Base-by-base conservation (phyloP, 1,140 invertebrate genomes). In the Leptonema lineaticorne region DNA sequence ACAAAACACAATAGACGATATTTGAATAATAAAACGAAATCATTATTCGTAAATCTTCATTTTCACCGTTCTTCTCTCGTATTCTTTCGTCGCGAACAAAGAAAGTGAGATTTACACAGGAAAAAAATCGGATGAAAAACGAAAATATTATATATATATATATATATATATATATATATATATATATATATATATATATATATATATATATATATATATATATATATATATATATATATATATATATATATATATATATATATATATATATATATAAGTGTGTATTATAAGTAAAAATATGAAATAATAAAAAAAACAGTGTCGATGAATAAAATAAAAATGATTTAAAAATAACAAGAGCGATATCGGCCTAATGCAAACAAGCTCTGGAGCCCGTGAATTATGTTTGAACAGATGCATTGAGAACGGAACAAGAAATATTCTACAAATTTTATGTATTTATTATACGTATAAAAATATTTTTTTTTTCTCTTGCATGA, bases 261-360 rank as follows among this genome's bases (percentile, higher is more conserved):
- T 41, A 41, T 16, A 41, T 41, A 41, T 41, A 5, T 6, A 11
- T 6, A 33, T 6, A 33, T 33, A n/a, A n/a, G n/a, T n/a, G n/a
- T n/a, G n/a, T n/a, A n/a, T n/a, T n/a, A n/a, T n/a, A n/a, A n/a
- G 37, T 41, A 41, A 9, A 26, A 11, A 24, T 53, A 53, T 14
- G 27, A 53, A 50, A 50, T 26, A 26, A 11, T 53, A 11, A 8
- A 20, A n/a, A 48, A 48, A 48, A 48, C 46, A 48, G 22, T 3
- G 22, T 53, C n/a, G n/a, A n/a, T n/a, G n/a, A 24, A 20, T 53
- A 14, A 53, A 26, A 53, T 26, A 26, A 53, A 26, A 53, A 53
- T 53, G 50, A 53, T 26, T 53, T 53, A 53, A 53, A 53, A 53
- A 53, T 53, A 53, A 53, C 50, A 53, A 53, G 50, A 53, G 50